Percentiles rank a stretch among this genome's conserved stretches.
phyloP scores from a whole-genome alignment of 2,888 invertebrate genomes.

The Bombyx huttoni region DNA sequence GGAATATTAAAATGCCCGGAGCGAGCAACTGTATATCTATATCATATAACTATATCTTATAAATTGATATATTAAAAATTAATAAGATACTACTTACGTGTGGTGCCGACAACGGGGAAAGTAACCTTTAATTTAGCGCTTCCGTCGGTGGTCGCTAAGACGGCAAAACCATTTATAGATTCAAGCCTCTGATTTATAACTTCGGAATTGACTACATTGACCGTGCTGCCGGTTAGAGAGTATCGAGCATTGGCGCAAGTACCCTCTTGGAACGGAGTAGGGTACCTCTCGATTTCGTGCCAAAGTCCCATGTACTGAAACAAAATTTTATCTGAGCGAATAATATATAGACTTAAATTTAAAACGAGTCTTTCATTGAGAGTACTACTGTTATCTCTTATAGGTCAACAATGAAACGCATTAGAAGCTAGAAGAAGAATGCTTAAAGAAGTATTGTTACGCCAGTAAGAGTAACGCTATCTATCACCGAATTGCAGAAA shows the following conservation, averaged over 20 bases:
- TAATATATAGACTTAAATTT: not conserved
- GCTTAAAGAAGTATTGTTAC: no score
- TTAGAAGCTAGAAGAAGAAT: no score
- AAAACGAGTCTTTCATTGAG: no score
- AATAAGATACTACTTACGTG: slow-evolving; percentile 10
- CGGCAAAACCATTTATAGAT: slow-evolving; percentile 31
- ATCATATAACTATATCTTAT: no score
- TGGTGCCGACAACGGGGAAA: slow-evolving; percentile 62
- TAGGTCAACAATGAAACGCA: no score
- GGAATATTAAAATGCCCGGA: no score
- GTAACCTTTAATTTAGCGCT: slow-evolving; percentile 75
- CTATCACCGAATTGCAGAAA: no score
- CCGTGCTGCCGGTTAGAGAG: slow-evolving; percentile 13
- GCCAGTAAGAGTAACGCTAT: no score
- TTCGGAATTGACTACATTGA: slow-evolving; percentile 29
- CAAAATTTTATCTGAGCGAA: not conserved
- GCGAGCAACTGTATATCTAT: no score
- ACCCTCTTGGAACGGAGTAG: slow-evolving; percentile 31
- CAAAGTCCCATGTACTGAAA: slow-evolving; percentile 37
- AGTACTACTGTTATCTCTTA: no score
- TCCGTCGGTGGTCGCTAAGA: slow-evolving; percentile 53
- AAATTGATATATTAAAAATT: not conserved
- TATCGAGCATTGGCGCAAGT: slow-evolving; percentile 37
- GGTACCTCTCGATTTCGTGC: slow-evolving; percentile 37
- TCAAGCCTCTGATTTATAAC: slow-evolving; percentile 29